Evolutionary conservation across 2,797 vertebrate species (phyloP).

Genomic region (Atherinosoma microstoma): DNA sequence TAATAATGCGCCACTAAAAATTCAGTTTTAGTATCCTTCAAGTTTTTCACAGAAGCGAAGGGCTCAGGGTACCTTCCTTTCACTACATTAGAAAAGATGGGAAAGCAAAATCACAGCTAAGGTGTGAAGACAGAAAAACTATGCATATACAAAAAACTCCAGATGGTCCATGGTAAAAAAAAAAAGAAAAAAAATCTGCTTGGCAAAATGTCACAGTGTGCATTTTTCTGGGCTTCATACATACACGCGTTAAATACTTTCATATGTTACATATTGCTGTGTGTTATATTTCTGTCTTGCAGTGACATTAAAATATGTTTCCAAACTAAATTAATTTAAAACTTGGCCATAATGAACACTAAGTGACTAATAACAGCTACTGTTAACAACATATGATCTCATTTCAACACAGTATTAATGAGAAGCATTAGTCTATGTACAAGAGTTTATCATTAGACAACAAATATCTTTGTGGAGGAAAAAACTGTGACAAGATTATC

Average conservation of each 20-base stretch:
- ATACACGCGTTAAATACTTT: background rate
- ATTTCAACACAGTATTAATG: background rate
- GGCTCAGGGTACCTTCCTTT: background rate
- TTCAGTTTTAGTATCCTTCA: background rate
- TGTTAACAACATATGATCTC: background rate
- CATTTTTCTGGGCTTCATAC: background rate
- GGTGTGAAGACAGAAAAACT: background rate
- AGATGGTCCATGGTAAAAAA: too few relatives aligned
- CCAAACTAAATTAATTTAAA: background rate
- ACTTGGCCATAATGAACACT: conserved; percentile 12
- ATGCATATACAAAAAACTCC: background rate
- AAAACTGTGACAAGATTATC: background rate
- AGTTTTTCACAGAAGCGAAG: too few relatives aligned
- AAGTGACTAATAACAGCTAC: background rate
- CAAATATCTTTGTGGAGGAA: background rate
- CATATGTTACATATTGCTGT: background rate
- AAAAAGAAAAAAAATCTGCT: background rate
- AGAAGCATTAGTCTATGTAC: background rate
- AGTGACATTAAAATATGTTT: background rate
- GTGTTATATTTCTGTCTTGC: background rate
- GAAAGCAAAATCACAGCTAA: conserved; percentile 10
- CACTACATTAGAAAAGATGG: background rate
- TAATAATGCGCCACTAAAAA: background rate
- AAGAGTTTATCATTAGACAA: background rate
- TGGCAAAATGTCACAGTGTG: background rate